Conservation (phyloP, 2,888 invertebrate genomes). For the Yponomeuta sedellus region DNA sequence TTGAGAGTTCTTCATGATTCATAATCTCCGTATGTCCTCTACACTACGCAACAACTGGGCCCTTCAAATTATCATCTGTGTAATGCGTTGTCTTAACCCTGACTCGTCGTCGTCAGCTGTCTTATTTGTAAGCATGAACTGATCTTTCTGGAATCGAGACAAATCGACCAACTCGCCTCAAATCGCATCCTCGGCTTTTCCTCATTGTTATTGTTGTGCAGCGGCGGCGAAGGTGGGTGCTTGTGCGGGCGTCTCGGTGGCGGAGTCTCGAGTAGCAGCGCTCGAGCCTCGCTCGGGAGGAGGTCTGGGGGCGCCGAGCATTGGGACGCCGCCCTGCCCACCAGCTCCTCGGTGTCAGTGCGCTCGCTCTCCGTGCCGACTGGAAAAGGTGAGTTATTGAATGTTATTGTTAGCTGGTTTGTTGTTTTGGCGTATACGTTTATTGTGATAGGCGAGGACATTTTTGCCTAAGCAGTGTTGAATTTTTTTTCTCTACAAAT, state of each 20-base stretch:
- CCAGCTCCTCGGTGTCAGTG: slow-evolving; percentile 83
- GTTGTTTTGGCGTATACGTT: no score
- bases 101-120: no score
- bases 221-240: slow-evolving; percentile 21
- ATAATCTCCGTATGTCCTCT: no score
- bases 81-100: no score
- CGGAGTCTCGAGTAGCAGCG: slow-evolving; percentile 53
- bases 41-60: no score
- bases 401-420: not conserved
- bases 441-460: no score
- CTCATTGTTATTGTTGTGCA: slow-evolving; percentile 35
- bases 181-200: slow-evolving; percentile 60
- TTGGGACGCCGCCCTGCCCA: slow-evolving; percentile 79
- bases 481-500: no score
- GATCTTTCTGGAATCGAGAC: no score
- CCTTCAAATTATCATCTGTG: no score
- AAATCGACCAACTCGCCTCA: slow-evolving; percentile 57
- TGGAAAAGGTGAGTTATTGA: slow-evolving; percentile 44
- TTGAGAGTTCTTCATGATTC: no score
- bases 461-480: no score
- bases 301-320: slow-evolving; percentile 80
- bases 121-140: no score
- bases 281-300: slow-evolving; percentile 75
- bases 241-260: slow-evolving; percentile 28
- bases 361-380: slow-evolving; percentile 79